phyloP scores from a whole-genome alignment of 2,888 invertebrate genomes.

The Stramonita haemastoma region DNA sequence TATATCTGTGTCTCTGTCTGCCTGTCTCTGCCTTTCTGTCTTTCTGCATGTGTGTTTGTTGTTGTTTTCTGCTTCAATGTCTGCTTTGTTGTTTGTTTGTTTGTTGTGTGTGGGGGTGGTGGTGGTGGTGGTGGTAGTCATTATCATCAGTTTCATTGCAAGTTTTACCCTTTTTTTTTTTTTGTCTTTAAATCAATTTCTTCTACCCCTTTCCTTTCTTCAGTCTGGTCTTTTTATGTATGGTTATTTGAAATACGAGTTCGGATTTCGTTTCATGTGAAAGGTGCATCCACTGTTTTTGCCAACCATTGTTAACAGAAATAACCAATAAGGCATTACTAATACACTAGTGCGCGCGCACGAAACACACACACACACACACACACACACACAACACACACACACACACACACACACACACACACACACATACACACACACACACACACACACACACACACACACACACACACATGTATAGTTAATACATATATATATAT shows the following conservation, averaged over 20 bases:
- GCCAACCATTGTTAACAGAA: not conserved
- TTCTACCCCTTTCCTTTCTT: not conserved
- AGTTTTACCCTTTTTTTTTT: not conserved
- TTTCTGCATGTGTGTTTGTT: not conserved
- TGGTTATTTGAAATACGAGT: not conserved
- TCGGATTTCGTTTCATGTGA: not conserved
- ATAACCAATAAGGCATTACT: not conserved
- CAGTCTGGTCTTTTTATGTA: not conserved
- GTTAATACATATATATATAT: not conserved
- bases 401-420: not conserved
- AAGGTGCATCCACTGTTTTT: not conserved
- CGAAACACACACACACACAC: not conserved
- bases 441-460: not conserved
- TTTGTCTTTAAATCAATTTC: not conserved
- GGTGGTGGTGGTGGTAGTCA: not conserved
- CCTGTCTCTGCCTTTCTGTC: conserved; percentile 20
- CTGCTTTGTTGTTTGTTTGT: not conserved
- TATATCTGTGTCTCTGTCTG: conserved; percentile 22
- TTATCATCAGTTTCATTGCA: not conserved
- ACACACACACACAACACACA: not conserved
- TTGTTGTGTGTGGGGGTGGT: not conserved
- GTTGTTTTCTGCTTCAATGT: conserved; percentile 14
- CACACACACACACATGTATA: not conserved
- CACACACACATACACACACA: not conserved
- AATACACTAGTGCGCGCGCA: not conserved